Evolutionary conservation across 1,140 invertebrate genomes (phyloP).

Genomic region (Cyrtorhinus lividipennis): DNA sequence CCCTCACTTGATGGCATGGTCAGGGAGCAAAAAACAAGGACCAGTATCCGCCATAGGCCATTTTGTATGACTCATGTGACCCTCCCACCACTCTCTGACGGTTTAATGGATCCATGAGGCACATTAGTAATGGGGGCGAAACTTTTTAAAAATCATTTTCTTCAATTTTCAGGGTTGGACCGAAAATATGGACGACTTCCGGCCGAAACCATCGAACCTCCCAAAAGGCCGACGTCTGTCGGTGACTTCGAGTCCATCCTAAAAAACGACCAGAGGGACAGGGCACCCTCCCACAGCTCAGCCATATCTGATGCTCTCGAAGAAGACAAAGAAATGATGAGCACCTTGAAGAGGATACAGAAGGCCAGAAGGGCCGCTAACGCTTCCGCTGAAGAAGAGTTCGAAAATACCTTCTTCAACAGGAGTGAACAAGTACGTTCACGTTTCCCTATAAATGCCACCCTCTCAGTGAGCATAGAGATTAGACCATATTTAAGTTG

Average conservation of each 20-base stretch:
- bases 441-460: no score
- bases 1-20: no score
- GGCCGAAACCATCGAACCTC: slow-evolving; percentile 8
- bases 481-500: no score
- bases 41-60: no score
- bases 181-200: slow-evolving; percentile 7
- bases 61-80: no score
- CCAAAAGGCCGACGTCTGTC: slow-evolving; percentile 12
- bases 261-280: not conserved
- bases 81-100: no score
- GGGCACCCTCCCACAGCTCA: not conserved
- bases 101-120: no score
- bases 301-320: slow-evolving; percentile 4
- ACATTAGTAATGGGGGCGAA: no score
- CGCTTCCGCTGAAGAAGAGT: slow-evolving; percentile 3
- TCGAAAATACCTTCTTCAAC: slow-evolving; percentile 14
- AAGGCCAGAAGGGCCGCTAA: slow-evolving; percentile 4
- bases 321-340: slow-evolving; percentile 5
- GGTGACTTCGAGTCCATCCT: slow-evolving; percentile 11
- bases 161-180: not conserved
- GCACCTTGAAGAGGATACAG: slow-evolving; percentile 10
- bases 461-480: not conserved
- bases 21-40: no score
- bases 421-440: slow-evolving; percentile 12
- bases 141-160: not conserved